Evolutionary conservation across 2,797 vertebrate species (phyloP).

Genomic region (Dendrocincla fuliginosa): DNA sequence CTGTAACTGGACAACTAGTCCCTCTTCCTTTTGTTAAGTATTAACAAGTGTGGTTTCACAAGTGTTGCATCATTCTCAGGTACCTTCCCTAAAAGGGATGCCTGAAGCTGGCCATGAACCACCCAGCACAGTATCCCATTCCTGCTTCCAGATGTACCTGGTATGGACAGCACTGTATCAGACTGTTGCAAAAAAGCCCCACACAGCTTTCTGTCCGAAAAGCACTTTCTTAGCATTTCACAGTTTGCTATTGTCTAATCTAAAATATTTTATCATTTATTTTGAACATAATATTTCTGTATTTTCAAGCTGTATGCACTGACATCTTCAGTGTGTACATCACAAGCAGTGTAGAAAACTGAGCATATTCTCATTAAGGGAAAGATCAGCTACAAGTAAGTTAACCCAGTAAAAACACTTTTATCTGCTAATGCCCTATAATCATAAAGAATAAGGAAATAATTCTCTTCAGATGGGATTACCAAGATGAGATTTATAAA

Average conservation of each 20-base stretch:
- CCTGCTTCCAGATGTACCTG: not conserved
- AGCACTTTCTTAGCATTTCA: not conserved
- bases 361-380: not conserved
- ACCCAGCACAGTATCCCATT: not conserved
- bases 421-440: constrained; percentile 26
- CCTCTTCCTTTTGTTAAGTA: not conserved
- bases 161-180: not conserved
- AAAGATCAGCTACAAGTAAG: constrained; percentile 30
- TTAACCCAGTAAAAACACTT: constrained; percentile 13
- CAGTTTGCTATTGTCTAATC: not conserved
- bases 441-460: constrained; percentile 54
- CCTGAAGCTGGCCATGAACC: not conserved
- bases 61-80: not conserved
- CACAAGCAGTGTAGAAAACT: not conserved
- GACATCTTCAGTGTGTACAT: not conserved
- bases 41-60: not conserved
- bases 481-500: constrained; percentile 26
- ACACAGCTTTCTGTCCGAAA: not conserved
- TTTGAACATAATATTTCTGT: constrained; percentile 10
- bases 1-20: not conserved
- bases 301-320: not conserved
- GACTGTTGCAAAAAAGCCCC: not conserved
- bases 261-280: constrained; percentile 10
- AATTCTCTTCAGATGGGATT: constrained; percentile 16
- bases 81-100: not conserved